These are phyloP conservation scores for Glaucopsyche alexis DNA, from an alignment of 2,888 invertebrate species.

Conservation along the genomic window DNA sequence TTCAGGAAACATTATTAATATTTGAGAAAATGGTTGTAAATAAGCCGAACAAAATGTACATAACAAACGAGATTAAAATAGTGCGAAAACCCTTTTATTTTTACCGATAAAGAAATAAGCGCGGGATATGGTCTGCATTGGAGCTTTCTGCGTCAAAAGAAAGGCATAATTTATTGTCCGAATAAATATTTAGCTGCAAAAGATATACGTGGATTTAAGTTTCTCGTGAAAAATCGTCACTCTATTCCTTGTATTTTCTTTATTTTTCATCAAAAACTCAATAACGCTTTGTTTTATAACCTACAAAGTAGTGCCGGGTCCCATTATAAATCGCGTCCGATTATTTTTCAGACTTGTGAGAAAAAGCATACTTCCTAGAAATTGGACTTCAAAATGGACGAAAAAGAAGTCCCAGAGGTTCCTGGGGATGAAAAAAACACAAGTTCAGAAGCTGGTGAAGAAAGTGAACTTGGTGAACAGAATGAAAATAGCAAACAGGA, in stretches of 20 bases:
- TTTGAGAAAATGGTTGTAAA: not conserved
- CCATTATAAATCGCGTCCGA: slow-evolving; percentile 40
- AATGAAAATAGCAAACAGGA: not conserved
- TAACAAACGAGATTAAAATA: not conserved
- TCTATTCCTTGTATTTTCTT: not conserved
- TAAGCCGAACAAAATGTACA: not conserved
- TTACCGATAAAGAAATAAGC: slow-evolving; percentile 53
- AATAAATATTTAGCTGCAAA: not conserved
- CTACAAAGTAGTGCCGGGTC: slow-evolving; percentile 68
- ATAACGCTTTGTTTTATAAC: slow-evolving; percentile 51
- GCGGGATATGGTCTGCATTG: slow-evolving; percentile 64
- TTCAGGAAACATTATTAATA: not conserved
- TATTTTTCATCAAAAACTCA: slow-evolving; percentile 17
- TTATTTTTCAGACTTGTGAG: slow-evolving; percentile 56
- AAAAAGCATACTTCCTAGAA: slow-evolving; percentile 47
- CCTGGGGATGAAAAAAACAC: slow-evolving; percentile 45
- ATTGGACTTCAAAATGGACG: slow-evolving; percentile 62
- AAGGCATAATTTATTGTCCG: slow-evolving; percentile 33
- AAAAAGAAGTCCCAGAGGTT: slow-evolving; percentile 56
- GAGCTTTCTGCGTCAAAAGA: slow-evolving; percentile 56
- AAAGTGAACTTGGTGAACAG: not conserved
- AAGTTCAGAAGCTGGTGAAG: slow-evolving; percentile 31
- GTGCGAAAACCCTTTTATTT: not conserved
- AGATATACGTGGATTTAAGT: not conserved
- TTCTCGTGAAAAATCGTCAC: not conserved